A percentile compares a stretch with the other conserved stretches of the same genome.
phyloP scores from a whole-genome alignment of 1,140 invertebrate species.

The Lepidurus packardi region DNA sequence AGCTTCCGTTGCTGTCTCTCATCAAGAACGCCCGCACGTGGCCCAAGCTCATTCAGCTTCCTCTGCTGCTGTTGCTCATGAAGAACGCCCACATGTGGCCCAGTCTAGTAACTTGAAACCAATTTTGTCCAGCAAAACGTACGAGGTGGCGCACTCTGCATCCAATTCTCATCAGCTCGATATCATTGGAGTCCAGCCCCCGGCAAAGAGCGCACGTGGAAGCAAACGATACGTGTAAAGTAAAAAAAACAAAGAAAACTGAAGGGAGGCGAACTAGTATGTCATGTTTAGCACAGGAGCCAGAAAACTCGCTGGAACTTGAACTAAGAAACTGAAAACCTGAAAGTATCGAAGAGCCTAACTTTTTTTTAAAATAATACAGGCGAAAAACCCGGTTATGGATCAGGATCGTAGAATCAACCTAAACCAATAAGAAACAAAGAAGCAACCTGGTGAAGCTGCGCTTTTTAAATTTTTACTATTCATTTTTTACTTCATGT shows the following conservation, averaged over 20 bases:
- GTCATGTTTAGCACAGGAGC: neutral
- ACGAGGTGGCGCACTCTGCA: neutral
- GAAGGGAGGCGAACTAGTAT: neutral
- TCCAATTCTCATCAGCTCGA: neutral
- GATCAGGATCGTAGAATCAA: neutral
- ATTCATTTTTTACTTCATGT: neutral
- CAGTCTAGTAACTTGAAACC: neutral
- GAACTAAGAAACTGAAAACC: neutral
- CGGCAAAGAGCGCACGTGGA: neutral
- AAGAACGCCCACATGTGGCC: neutral
- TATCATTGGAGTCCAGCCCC: neutral
- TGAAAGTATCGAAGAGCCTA: neutral
- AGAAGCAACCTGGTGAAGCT: neutral
- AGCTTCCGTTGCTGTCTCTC: neutral
- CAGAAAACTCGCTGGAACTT: neutral
- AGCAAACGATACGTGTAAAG: conserved; percentile 11
- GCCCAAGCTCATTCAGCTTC: neutral
- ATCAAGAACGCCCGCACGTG: neutral
- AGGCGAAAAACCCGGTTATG: neutral
- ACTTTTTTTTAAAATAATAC: neutral
- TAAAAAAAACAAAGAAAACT: neutral
- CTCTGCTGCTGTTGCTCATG: neutral
- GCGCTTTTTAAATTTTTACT: neutral
- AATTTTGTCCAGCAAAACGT: neutral
- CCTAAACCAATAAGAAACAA: neutral